These are phyloP conservation scores for Gulo gulo DNA, from an alignment of 2,113 vertebrate genomes.

Conservation along the genomic window DNA sequence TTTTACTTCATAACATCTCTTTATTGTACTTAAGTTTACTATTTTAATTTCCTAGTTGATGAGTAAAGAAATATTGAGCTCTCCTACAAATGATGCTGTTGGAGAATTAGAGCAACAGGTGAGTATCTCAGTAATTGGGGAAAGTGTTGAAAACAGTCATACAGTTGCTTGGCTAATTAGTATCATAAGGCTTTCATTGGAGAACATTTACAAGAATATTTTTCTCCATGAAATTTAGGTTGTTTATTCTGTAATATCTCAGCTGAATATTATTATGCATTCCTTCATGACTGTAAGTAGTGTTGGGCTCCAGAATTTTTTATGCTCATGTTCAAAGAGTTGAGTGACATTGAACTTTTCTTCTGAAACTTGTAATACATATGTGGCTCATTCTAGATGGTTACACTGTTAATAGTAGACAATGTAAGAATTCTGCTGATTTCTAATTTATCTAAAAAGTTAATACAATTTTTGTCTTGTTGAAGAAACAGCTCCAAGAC, in stretches of 20 bases:
- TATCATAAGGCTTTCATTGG: not conserved
- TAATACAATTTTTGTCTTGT: not conserved
- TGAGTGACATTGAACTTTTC: not conserved
- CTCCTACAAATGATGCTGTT: slow-evolving; percentile 84
- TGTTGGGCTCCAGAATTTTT: not conserved
- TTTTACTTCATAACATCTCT: not conserved
- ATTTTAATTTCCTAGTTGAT: slow-evolving; percentile 88
- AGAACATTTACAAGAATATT: not conserved
- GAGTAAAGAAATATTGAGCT: slow-evolving; percentile 88
- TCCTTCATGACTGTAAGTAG: not conserved
- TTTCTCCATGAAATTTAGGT: not conserved
- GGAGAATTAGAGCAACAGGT: slow-evolving; percentile 94
- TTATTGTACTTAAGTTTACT: slow-evolving; percentile 34
- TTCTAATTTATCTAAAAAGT: not conserved
- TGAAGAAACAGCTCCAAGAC: not conserved
- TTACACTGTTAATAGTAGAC: not conserved
- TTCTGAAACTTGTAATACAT: not conserved
- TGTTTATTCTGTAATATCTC: not conserved
- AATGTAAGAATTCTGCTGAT: not conserved
- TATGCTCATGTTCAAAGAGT: slow-evolving; percentile 6
- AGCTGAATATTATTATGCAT: not conserved
- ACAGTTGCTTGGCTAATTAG: not conserved
- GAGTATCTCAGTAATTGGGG: slow-evolving; percentile 46
- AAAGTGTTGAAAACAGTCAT: not conserved
- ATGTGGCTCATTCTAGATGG: not conserved